Evolutionary conservation across 2,113 vertebrate genomes (phyloP).

Genomic region (Stictonetta naevosa): DNA sequence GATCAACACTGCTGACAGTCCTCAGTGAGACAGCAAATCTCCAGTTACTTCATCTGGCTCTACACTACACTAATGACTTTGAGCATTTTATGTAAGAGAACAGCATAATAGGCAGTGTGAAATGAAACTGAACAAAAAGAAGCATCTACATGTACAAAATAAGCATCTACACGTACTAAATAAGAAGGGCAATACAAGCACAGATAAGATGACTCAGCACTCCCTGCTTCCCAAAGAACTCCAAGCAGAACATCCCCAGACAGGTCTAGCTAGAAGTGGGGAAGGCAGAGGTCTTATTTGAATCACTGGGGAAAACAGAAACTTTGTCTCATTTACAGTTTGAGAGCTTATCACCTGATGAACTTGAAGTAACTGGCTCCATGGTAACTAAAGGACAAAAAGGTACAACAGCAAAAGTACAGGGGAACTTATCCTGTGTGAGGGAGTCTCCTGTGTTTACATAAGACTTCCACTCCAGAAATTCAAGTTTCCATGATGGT

Average conservation of each 20-base stretch:
- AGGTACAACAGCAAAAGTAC: neutral
- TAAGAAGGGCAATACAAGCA: neutral
- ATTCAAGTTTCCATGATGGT: neutral
- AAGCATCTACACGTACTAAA: neutral
- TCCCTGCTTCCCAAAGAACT: neutral
- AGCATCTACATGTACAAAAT: neutral
- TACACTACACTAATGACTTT: neutral
- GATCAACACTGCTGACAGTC: fast-evolving
- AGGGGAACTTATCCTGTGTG: neutral
- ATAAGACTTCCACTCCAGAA: neutral
- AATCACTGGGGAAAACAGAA: neutral
- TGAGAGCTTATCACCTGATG: neutral
- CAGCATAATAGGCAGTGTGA: neutral
- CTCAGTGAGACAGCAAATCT: neutral
- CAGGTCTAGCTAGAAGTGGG: neutral
- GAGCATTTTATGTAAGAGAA: neutral
- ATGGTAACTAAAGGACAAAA: neutral
- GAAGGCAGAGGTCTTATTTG: neutral
- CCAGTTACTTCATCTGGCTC: neutral
- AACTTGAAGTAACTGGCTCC: neutral
- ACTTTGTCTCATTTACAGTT: neutral
- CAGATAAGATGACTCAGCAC: neutral
- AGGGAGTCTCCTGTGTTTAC: neutral
- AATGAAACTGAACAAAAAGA: neutral
- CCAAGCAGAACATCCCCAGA: neutral